A percentile compares a stretch with the other conserved stretches of the same genome.
Evolutionary conservation across 2,797 vertebrate species (phyloP).

Genomic region (Acanthopagrus latus): DNA sequence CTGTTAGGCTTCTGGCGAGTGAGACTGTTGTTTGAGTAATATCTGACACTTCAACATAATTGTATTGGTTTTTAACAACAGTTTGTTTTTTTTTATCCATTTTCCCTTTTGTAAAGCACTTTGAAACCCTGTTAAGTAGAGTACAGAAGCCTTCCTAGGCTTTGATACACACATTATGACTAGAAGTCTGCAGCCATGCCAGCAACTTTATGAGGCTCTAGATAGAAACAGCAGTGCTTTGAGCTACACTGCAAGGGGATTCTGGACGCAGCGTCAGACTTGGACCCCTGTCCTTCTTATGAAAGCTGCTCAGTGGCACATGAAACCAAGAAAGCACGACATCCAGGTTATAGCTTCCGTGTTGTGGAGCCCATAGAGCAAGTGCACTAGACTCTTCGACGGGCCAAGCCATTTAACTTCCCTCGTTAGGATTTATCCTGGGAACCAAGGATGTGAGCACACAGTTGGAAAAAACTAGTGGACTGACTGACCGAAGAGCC

Average conservation of each 20-base stretch:
- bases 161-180: neutral
- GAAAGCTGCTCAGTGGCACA: no score
- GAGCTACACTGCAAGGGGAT: no score
- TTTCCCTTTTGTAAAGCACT: no score
- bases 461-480: neutral
- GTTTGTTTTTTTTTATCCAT: no score
- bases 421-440: neutral
- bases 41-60: neutral
- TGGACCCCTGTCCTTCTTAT: no score
- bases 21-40: neutral
- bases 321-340: no score
- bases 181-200: no score
- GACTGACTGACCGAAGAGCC: neutral
- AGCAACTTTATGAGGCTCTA: neutral
- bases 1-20: neutral
- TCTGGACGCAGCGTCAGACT: no score
- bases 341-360: no score
- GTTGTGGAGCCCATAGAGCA: no score
- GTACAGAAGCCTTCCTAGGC: neutral
- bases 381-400: no score
- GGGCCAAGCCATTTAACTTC: no score
- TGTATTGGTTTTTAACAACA: neutral
- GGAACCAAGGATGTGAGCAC: neutral
- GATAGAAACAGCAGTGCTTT: neutral
- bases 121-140: neutral